These are phyloP conservation scores for Varroa destructor DNA, from an alignment of 1,140 invertebrate genomes.

Conservation along the genomic window DNA sequence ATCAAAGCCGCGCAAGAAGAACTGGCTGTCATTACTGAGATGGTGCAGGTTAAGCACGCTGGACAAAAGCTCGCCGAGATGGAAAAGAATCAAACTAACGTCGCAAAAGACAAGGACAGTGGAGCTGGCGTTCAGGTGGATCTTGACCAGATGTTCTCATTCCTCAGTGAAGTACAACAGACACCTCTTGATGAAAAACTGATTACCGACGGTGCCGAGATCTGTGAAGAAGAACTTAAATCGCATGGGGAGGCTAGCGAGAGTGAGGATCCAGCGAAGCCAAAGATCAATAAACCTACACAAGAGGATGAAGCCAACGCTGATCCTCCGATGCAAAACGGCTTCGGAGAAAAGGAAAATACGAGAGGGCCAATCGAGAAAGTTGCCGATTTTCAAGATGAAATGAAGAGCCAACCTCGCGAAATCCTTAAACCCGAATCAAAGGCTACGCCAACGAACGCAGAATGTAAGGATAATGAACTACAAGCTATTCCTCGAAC, in stretches of 20 bases:
- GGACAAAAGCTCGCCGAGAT: conserved; percentile 26
- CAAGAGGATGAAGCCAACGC: conserved; percentile 29
- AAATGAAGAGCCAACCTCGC: too few species aligned
- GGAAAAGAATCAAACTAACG: not conserved
- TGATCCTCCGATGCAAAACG: too few species aligned
- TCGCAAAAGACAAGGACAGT: conserved; percentile 27
- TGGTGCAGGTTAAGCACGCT: conserved; percentile 51
- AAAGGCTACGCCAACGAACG: too few species aligned
- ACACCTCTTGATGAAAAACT: conserved; percentile 31
- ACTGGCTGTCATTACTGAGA: conserved; percentile 56
- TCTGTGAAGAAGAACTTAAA: conserved; percentile 19
- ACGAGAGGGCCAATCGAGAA: too few species aligned
- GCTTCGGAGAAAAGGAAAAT: too few species aligned
- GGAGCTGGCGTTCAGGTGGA: conserved; percentile 49
- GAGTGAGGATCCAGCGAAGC: conserved; percentile 14
- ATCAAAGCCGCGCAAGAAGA: conserved; percentile 59
- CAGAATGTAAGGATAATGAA: too few species aligned
- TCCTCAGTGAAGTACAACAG: conserved; percentile 65
- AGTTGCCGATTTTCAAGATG: too few species aligned
- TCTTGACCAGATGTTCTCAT: conserved; percentile 82
- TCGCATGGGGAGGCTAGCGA: conserved; percentile 29
- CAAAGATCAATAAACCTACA: conserved; percentile 29
- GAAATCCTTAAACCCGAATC: too few species aligned
- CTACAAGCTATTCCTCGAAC: conserved; percentile 11
- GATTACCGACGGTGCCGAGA: conserved; percentile 30